These are phyloP conservation scores for Paragorgia papillata DNA, from an alignment of 92 coral and sea anemone species.

Conservation along the genomic window DNA sequence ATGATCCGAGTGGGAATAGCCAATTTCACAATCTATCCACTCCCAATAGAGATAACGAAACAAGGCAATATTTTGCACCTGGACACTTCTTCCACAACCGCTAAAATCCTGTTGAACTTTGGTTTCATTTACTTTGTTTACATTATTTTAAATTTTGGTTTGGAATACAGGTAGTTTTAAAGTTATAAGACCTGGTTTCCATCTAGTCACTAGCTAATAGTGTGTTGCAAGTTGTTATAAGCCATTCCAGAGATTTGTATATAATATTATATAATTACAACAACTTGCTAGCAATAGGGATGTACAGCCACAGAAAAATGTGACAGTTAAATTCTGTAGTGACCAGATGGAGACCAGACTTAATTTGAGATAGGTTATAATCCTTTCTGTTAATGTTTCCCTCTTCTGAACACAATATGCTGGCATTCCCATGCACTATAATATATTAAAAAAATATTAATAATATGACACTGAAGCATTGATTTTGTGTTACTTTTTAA, in stretches of 20 bases:
- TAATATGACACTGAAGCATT: neutral
- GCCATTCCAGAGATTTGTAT: neutral
- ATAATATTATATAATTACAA: neutral
- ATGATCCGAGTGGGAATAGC: conserved; percentile 3
- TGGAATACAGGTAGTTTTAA: neutral
- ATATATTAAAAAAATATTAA: neutral
- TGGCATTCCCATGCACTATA: neutral
- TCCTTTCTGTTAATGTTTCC: too few relatives aligned
- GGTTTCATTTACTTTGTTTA: neutral
- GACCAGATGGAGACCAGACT: too few relatives aligned
- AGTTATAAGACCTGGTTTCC: neutral
- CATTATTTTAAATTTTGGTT: neutral
- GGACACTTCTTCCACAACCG: conserved; percentile 9
- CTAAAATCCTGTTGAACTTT: neutral
- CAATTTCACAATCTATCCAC: neutral
- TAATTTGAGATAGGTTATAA: too few relatives aligned
- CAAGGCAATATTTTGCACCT: conserved; percentile 2
- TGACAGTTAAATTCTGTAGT: too few relatives aligned
- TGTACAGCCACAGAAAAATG: too few relatives aligned
- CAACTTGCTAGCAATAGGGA: too few relatives aligned
- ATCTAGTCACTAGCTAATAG: neutral
- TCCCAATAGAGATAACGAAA: neutral
- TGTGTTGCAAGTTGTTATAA: neutral
- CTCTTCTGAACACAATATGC: too few relatives aligned
- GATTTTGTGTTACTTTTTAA: neutral